phyloP scores from a whole-genome alignment of 2,113 vertebrate species.

The Astatotilapia flaviijosephi region DNA sequence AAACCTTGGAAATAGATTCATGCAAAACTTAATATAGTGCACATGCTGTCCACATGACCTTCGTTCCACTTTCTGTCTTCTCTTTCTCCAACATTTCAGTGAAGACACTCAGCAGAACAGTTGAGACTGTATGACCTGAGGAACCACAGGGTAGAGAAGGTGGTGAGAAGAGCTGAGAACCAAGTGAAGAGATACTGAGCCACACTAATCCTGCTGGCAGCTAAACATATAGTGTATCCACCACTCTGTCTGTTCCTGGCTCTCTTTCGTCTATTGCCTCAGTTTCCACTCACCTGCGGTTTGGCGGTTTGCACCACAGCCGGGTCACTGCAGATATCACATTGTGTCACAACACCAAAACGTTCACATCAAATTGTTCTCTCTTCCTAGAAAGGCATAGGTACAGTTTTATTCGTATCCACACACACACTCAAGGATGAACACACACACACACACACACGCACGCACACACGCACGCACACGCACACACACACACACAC shows the following conservation, averaged over 20 bases:
- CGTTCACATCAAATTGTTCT: slow-evolving; percentile 19
- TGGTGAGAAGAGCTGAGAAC: neutral
- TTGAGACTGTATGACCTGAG: slow-evolving; percentile 15
- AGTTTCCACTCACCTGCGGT: slow-evolving; percentile 2
- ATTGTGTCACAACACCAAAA: slow-evolving; percentile 21
- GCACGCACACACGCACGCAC: neutral
- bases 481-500: neutral
- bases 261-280: neutral
- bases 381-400: neutral
- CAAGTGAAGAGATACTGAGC: slow-evolving; percentile 23
- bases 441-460: neutral
- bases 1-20: neutral
- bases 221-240: slow-evolving; percentile 29
- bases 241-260: neutral
- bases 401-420: neutral
- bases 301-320: slow-evolving; percentile 25
- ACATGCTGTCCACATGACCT: neutral
- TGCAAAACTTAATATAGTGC: neutral
- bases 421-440: neutral
- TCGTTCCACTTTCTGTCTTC: neutral
- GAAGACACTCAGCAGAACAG: neutral
- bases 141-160: slow-evolving; percentile 5
- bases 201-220: slow-evolving; percentile 13
- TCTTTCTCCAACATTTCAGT: neutral
- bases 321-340: slow-evolving; percentile 40